phyloP scores from a whole-genome alignment of 2,888 invertebrate genomes.

The Conomelus anceps region DNA sequence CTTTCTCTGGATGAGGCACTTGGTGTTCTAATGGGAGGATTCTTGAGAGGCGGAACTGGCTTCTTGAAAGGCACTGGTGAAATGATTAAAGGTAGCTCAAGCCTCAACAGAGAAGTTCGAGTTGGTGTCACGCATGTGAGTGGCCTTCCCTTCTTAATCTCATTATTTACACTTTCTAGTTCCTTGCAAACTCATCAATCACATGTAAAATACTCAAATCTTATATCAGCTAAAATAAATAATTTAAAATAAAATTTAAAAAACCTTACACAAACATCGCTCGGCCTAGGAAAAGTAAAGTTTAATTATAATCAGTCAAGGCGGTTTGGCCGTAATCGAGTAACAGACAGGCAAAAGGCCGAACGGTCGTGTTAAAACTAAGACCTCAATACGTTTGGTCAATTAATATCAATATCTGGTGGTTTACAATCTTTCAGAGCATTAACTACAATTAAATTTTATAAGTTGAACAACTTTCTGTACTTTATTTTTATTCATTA shows the following conservation, averaged over 20 bases:
- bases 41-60: slow-evolving; percentile 86
- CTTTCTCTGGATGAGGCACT: slow-evolving; percentile 86
- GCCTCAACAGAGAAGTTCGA: slow-evolving; percentile 89
- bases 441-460: too few species aligned
- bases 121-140: slow-evolving; percentile 95
- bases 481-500: too few species aligned
- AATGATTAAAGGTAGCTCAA: slow-evolving; percentile 90
- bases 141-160: slow-evolving; percentile 30
- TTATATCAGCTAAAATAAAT: not conserved
- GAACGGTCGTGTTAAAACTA: too few species aligned
- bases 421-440: too few species aligned
- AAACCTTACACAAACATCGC: too few species aligned
- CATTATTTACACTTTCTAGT: not conserved
- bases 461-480: too few species aligned
- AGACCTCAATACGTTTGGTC: too few species aligned
- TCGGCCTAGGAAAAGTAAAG: too few species aligned
- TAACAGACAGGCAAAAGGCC: too few species aligned
- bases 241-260: slow-evolving; percentile 11
- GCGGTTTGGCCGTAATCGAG: too few species aligned
- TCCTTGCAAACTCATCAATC: not conserved
- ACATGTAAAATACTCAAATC: not conserved
- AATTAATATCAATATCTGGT: not conserved
- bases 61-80: slow-evolving; percentile 90
- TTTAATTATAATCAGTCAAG: too few species aligned
- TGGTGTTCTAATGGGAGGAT: slow-evolving; percentile 85